Evolutionary conservation across 1,140 invertebrate genomes (phyloP), one percentile per base, ranked within the genome.

Genomic region (Antheraea pernyi): DNA sequence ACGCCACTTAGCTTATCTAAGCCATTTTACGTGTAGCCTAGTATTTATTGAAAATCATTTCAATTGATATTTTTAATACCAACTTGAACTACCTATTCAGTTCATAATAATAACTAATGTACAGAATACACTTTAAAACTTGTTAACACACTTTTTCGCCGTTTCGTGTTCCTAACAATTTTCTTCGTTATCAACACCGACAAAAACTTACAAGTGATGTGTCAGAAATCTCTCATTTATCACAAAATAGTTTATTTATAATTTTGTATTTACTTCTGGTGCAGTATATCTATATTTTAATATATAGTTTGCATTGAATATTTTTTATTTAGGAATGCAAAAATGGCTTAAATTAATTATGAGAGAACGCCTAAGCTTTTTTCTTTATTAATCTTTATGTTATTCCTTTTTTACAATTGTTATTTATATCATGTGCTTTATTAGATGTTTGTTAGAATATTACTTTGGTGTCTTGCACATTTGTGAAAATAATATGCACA

Each of bases 211-310:
- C 13, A 61, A 61, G 22, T 22, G 19, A 5, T 22, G 19, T 61
- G 30, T 11, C 5, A 61, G 8, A 22, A 19, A 22, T 61, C 19
- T 61, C 16, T 19, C n/a, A 18, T 22, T 8, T 61, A 61, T 22
- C 8, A n/a, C n/a, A 22, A 13, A 61, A 22, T 0, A 22, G 59
- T 10, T 61, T 22, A 13, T 61, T 7, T 42, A 42, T 42, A 53
- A 9, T 53, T 53, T 53, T 53, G 46, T 53, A 22, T 60, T 60
- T 60, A 60, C 22, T 60, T 60, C 22, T 60, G 19, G 59, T 60
- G 59, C 22, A 60, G 19, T 60, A 60, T 59, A 11, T 22, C 7
- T 22, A 3, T 60, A 19, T 22, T 60, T 60, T 60, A 9, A 30
- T 22, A 60, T 60, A 13, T 60, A 60, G 9, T 19, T 60, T 19